Evolutionary conservation across 2,113 vertebrate genomes (phyloP), one percentile per base, ranked within the genome.

Genomic region (Aspidoscelis tigris): DNA sequence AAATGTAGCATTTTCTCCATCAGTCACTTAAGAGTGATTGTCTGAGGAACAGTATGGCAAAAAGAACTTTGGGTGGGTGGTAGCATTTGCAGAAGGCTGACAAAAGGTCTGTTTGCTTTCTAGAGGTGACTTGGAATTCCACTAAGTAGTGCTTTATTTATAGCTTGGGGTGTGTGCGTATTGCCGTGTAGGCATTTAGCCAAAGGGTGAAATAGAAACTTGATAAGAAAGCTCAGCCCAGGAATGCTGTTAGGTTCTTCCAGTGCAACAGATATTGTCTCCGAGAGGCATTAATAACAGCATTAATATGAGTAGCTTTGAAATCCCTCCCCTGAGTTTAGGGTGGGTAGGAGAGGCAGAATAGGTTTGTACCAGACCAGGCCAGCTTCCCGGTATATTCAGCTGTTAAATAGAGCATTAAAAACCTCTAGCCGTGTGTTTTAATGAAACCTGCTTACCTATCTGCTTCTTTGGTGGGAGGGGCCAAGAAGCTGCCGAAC

Each of bases 401-500:
- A 33, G 24, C 44, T 74, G 50, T 50, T 26, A 68, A n/a, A 50
- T 26, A 8, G 55, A 47, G 11, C 39, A 26, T 18, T 61, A 43
- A 43, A 18, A 72, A 68, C 39, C 7, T 6, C 43, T 76, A 76
- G 1, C 85, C 84, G 86, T 89, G 77, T 82, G 86, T 11, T 94
- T 93, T 94, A 92, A 91, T 74, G 74, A 86, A 69, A 50, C 44
- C 22, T 92, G 90, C 91, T 92, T 93, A 92, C 90, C 88, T 93
- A 92, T 89, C 88, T 93, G 68, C 68, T 88, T 83, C 71, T 88
- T 85, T 82, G 74, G 82, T 86, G 75, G 94, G 94, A 47, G 94
- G 89, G 92, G 88, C 90, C 86, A 89, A 86, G 83, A 87, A 93
- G 93, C 92, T 84, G 33, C 33, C 33, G 86, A 91, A 89, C 61